A percentile compares a stretch with the other conserved stretches of the same genome.
These are phyloP conservation scores for Drosophila cardini DNA, from an alignment of 1,140 invertebrate genomes.

Conservation along the genomic window DNA sequence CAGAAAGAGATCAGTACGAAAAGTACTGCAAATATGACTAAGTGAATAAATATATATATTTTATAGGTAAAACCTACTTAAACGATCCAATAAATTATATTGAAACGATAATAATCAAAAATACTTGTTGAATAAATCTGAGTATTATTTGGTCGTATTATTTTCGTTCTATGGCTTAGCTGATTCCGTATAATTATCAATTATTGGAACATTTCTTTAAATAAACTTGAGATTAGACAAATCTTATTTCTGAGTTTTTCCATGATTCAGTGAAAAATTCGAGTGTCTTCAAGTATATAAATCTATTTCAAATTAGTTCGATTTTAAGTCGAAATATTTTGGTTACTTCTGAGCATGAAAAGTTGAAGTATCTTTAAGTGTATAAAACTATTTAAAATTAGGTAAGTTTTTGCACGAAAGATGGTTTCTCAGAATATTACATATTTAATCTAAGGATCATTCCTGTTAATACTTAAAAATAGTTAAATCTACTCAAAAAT, in stretches of 20 bases:
- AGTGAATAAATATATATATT: not conserved
- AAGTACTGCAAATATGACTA: not conserved
- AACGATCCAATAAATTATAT: slow-evolving; percentile 10
- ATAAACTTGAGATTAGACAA: slow-evolving; percentile 22
- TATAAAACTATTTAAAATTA: no score
- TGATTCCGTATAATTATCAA: slow-evolving; percentile 11
- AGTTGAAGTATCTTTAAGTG: no score
- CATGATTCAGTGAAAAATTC: slow-evolving; percentile 10
- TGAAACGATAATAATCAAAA: not conserved
- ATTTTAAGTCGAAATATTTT: slow-evolving; percentile 9
- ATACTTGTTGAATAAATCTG: slow-evolving; percentile 15
- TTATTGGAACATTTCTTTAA: slow-evolving; percentile 13
- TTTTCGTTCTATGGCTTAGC: not conserved
- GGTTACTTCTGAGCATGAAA: no score
- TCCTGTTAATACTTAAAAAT: no score
- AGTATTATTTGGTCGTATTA: not conserved
- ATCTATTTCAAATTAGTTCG: not conserved
- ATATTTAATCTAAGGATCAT: no score
- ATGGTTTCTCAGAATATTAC: no score
- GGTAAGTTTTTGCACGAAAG: no score
- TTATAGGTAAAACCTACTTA: not conserved
- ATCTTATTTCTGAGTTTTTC: slow-evolving; percentile 7
- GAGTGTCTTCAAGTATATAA: not conserved
- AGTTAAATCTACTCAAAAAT: no score
- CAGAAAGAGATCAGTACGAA: not conserved